Percentiles rank a stretch among this genome's conserved stretches.
Conservation (phyloP, 2,113 vertebrate species). For the Anarrhichthys ocellatus region DNA sequence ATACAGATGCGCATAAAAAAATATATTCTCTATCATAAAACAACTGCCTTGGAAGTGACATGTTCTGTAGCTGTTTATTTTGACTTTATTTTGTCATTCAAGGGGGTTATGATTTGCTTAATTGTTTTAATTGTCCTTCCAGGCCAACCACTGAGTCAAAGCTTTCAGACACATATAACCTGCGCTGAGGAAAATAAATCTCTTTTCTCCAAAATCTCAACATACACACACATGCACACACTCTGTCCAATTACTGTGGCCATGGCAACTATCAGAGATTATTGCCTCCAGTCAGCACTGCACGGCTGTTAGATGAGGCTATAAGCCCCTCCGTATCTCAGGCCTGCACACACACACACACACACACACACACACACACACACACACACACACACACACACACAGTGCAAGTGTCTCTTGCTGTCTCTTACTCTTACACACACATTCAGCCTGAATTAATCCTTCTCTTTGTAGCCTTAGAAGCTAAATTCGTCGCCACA, state of each 20-base stretch:
- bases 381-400: conserved; percentile 21
- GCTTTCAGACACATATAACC: not conserved
- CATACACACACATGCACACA: conserved; percentile 18
- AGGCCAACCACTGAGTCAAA: not conserved
- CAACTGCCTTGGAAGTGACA: not conserved
- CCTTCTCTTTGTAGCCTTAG: conserved; percentile 63
- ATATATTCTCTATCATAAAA: not conserved
- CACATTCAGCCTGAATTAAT: conserved; percentile 63
- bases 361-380: conserved; percentile 31
- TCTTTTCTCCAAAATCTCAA: conserved; percentile 43
- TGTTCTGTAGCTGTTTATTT: not conserved
- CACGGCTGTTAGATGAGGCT: conserved; percentile 66
- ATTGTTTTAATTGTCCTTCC: conserved; percentile 11
- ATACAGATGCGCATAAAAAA: not conserved
- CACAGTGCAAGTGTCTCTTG: conserved; percentile 26
- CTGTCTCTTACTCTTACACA: conserved; percentile 11
- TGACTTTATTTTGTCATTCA: not conserved
- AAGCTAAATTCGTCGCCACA: conserved; percentile 68
- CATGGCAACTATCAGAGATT: conserved; percentile 84
- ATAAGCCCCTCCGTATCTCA: conserved; percentile 64
- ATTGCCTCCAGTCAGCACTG: conserved; percentile 72
- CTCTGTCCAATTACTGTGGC: conserved; percentile 73
- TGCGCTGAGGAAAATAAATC: conserved; percentile 18
- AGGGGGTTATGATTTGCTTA: not conserved
- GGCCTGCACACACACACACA: conserved; percentile 47